phyloP scores from a whole-genome alignment of 2,888 invertebrate species.

The Psylliodes chrysocephalus region DNA sequence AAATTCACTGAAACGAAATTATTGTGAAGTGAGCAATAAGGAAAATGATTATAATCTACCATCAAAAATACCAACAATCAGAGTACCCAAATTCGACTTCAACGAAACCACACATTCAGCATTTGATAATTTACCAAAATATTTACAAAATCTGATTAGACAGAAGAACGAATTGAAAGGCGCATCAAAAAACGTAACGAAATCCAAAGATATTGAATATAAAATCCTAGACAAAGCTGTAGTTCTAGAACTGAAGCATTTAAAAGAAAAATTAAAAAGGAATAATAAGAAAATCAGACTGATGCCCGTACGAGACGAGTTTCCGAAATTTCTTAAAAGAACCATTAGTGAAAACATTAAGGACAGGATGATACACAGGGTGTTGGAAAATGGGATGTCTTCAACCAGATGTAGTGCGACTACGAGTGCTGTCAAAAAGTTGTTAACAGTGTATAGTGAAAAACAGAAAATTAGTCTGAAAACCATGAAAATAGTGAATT shows the following conservation, averaged over 20 bases:
- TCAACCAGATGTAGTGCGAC: neutral
- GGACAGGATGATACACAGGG: neutral
- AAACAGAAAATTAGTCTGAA: too few relatives aligned
- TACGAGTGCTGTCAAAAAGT: neutral
- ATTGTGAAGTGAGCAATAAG: neutral
- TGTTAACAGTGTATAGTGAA: slow-evolving; percentile 4
- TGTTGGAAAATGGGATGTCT: neutral
- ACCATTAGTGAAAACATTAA: neutral
- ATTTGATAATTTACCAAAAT: neutral
- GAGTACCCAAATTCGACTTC: neutral
- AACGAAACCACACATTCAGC: neutral
- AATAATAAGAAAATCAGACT: neutral
- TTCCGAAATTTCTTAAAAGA: neutral
- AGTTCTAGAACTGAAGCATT: neutral
- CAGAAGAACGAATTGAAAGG: neutral
- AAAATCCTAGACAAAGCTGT: slow-evolving; percentile 1
- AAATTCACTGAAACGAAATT: neutral
- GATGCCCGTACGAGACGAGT: neutral
- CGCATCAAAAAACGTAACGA: neutral
- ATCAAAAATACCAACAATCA: neutral
- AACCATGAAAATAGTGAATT: too few relatives aligned
- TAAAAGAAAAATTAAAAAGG: neutral
- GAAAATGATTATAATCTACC: neutral
- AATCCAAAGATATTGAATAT: neutral
- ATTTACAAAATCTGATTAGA: neutral